phyloP scores from a whole-genome alignment of 2,797 vertebrate genomes.

The Argyrosomus regius region DNA sequence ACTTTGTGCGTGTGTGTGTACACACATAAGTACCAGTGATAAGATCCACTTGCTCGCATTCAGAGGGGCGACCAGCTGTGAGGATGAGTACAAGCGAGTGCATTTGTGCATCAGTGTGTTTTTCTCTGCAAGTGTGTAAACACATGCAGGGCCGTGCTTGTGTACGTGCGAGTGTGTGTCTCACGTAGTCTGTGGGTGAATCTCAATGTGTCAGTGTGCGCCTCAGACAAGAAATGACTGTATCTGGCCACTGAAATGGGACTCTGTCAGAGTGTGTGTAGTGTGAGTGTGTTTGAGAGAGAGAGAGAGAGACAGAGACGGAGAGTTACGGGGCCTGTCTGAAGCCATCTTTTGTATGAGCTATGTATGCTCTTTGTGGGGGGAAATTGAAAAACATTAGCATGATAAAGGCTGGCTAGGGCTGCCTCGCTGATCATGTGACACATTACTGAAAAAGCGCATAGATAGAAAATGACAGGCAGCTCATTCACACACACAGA shows the following conservation, averaged over 20 bases:
- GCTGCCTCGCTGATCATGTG: conserved; percentile 85
- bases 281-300: conserved; percentile 36
- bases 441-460: conserved; percentile 84
- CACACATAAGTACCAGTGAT: conserved; percentile 50
- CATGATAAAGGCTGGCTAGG: conserved; percentile 92
- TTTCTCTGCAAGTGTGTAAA: conserved; percentile 26
- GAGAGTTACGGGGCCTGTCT: conserved; percentile 74
- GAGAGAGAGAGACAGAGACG: conserved; percentile 57
- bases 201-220: conserved; percentile 65
- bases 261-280: conserved; percentile 63
- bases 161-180: conserved; percentile 31
- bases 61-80: conserved; percentile 64
- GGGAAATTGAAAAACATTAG: conserved; percentile 87
- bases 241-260: conserved; percentile 74
- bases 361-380: conserved; percentile 89
- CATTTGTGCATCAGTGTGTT: conserved; percentile 41
- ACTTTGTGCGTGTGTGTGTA: conserved; percentile 16
- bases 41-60: conserved; percentile 73
- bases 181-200: conserved; percentile 19
- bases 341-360: conserved; percentile 89
- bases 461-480: conserved; percentile 84
- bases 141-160: conserved; percentile 28
- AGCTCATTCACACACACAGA: conserved; percentile 76
- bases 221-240: conserved; percentile 82
- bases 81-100: conserved; percentile 58